Percentiles rank a stretch among this genome's conserved stretches.
phyloP scores from a whole-genome alignment of 2,113 vertebrate species.

The Numida meleagris region DNA sequence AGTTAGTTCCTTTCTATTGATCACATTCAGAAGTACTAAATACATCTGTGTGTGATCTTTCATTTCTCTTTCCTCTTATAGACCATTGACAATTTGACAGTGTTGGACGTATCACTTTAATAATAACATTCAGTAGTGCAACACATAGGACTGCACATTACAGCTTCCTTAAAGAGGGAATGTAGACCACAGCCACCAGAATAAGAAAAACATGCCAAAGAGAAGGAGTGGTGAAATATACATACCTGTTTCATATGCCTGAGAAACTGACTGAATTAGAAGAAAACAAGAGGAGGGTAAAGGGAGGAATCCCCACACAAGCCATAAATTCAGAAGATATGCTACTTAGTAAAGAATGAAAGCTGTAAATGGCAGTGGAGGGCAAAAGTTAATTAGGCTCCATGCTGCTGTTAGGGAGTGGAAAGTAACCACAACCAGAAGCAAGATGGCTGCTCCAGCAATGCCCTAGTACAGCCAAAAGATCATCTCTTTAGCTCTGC shows the following conservation, averaged over 20 bases:
- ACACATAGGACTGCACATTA: neutral
- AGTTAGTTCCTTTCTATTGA: neutral
- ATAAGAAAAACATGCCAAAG: neutral
- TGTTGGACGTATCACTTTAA: neutral
- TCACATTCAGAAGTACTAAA: neutral
- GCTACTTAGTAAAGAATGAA: conserved; percentile 65
- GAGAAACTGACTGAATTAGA: neutral
- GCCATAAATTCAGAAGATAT: conserved; percentile 51
- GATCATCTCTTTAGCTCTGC: conserved; percentile 75
- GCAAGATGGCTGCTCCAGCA: conserved; percentile 75
- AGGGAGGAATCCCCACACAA: neutral
- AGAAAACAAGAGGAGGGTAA: neutral
- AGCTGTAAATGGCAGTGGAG: conserved; percentile 50
- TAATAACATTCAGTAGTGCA: neutral
- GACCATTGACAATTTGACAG: neutral
- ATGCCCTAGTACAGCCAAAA: conserved; percentile 57
- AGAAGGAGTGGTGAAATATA: neutral
- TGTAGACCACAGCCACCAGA: neutral
- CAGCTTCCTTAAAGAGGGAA: neutral
- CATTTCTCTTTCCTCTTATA: neutral
- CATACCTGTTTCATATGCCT: neutral
- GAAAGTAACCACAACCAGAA: conserved; percentile 66
- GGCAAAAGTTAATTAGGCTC: conserved; percentile 75
- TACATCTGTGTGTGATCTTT: neutral
- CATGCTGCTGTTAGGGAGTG: conserved; percentile 41